phyloP scores from a whole-genome alignment of 2,888 invertebrate species.

The Enoplolaimus lenunculus region DNA sequence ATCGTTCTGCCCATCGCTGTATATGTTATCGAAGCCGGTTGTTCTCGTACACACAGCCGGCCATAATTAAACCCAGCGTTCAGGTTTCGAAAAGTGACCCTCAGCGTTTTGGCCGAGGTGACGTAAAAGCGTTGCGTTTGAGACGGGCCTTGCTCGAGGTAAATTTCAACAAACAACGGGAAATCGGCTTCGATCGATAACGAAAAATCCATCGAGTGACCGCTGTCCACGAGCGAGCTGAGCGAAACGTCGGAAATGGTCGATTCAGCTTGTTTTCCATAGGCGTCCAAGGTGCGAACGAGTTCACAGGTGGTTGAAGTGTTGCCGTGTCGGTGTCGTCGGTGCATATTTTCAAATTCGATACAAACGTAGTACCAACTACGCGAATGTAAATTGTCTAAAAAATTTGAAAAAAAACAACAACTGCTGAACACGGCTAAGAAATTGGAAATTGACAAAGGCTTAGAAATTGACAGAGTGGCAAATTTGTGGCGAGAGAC shows the following conservation, averaged over 20 bases:
- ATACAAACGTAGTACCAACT: constrained; percentile 33
- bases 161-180: constrained; percentile 29
- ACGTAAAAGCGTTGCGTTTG: constrained; percentile 29
- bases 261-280: constrained; percentile 29
- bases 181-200: constrained; percentile 25
- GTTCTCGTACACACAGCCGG: constrained; percentile 30
- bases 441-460: too few relatives aligned
- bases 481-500: too few relatives aligned
- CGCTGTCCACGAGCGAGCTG: neutral
- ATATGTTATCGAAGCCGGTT: constrained; percentile 30
- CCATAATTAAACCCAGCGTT: constrained; percentile 30
- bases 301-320: constrained; percentile 30
- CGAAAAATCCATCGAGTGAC: neutral
- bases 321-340: constrained; percentile 30
- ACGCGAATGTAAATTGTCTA: neutral
- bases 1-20: constrained; percentile 30
- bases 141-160: constrained; percentile 27
- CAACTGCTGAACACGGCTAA: too few relatives aligned
- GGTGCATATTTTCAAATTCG: constrained; percentile 35
- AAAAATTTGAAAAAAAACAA: too few relatives aligned
- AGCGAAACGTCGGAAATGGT: constrained; percentile 27
- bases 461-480: too few relatives aligned
- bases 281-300: constrained; percentile 29
- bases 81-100: constrained; percentile 28
- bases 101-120: constrained; percentile 24